These are phyloP conservation scores for Cephalopterus ornatus DNA, from an alignment of 2,113 vertebrate species.

Conservation along the genomic window DNA sequence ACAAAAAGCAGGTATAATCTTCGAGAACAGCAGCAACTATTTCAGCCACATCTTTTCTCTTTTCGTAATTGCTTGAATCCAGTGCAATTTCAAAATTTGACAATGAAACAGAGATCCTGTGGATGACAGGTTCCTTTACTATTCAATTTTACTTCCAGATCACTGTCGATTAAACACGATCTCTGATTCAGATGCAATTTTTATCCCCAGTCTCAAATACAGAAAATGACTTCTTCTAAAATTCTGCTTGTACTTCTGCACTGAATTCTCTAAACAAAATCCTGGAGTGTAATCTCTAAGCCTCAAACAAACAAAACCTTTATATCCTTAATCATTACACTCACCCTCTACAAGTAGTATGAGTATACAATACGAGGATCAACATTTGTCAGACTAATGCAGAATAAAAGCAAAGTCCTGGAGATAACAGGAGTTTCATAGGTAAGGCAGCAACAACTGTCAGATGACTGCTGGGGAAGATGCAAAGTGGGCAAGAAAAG, in stretches of 20 bases:
- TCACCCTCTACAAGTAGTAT: neutral
- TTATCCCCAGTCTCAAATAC: neutral
- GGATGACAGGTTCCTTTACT: neutral
- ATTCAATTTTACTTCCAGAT: neutral
- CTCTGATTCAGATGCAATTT: neutral
- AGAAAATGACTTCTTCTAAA: neutral
- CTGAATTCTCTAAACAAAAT: neutral
- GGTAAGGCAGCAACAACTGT: neutral
- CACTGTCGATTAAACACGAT: neutral
- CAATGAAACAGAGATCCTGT: neutral
- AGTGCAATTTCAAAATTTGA: neutral
- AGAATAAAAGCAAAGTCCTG: neutral
- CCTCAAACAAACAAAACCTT: neutral
- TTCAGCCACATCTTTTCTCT: neutral
- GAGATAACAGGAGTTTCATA: fast-evolving
- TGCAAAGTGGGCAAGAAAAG: neutral
- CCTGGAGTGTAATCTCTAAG: neutral
- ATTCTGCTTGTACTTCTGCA: neutral
- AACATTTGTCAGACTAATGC: neutral
- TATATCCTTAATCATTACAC: neutral
- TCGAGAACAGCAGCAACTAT: neutral
- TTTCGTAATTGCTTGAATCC: neutral
- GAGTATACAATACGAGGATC: neutral
- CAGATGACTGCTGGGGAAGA: neutral
- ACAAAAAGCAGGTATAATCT: neutral